A percentile compares a stretch with the other conserved stretches of the same genome.
Conservation (phyloP, 92 coral and sea anemone genomes). For the Scolanthus callimorphus region DNA sequence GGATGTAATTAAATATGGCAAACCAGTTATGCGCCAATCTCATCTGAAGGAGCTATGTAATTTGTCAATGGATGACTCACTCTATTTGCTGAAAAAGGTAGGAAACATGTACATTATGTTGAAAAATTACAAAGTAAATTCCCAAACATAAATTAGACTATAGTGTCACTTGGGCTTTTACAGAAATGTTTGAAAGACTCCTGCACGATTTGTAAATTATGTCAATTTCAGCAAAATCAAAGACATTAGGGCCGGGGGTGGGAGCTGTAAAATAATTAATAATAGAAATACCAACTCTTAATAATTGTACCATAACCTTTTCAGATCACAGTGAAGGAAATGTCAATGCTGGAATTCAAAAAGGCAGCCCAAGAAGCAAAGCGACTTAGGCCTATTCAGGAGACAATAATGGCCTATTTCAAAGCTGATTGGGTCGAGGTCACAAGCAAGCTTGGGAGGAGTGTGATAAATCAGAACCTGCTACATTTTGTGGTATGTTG, state of each 20-base stretch:
- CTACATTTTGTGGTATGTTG: not conserved
- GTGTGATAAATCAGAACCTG: not conserved
- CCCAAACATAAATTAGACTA: no score
- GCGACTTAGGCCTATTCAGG: constrained; percentile 2
- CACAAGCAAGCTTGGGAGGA: not conserved
- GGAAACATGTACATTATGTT: not conserved
- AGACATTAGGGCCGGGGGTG: no score
- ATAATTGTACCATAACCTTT: no score
- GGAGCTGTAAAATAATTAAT: no score
- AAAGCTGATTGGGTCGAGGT: not conserved
- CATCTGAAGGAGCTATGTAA: constrained; percentile 29
- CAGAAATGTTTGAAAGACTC: no score
- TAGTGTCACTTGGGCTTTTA: no score
- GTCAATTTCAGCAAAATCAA: no score
- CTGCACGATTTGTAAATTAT: no score
- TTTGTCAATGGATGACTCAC: constrained; percentile 14
- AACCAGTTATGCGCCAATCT: constrained; percentile 43
- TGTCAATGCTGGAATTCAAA: not conserved
- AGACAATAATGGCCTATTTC: not conserved
- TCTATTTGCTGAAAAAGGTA: constrained; percentile 29
- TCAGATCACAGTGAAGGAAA: not conserved
- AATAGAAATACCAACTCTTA: no score
- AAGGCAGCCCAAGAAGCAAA: not conserved
- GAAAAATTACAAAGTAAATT: not conserved
- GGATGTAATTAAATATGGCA: constrained; percentile 32